These are phyloP conservation scores for Indri indri DNA, from an alignment of 2,113 vertebrate species.

Conservation along the genomic window DNA sequence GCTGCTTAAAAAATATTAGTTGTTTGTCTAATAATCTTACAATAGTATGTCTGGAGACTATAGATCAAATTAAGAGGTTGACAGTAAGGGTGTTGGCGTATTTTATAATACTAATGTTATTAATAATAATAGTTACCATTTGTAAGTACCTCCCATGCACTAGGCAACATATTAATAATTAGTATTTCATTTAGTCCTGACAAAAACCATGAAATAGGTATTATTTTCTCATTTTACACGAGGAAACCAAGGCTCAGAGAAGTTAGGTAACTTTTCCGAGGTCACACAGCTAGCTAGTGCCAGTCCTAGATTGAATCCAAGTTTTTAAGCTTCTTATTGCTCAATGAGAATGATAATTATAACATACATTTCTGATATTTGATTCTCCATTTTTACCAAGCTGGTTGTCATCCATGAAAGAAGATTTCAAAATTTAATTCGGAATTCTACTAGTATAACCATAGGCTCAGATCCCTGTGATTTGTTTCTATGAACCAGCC, in stretches of 20 bases:
- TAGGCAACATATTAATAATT: neutral
- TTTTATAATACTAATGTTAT: neutral
- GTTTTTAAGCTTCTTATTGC: neutral
- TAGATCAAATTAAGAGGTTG: neutral
- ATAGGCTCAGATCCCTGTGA: neutral
- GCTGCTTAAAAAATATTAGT: slow-evolving; percentile 34
- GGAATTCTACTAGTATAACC: neutral
- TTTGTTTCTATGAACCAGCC: neutral
- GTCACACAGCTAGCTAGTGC: neutral
- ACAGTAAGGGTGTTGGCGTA: neutral
- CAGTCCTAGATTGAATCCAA: neutral
- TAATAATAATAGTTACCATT: neutral
- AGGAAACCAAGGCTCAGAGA: neutral
- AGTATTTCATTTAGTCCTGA: neutral
- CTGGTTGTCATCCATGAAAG: neutral
- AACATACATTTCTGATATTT: neutral
- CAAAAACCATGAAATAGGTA: neutral
- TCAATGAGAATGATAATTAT: neutral
- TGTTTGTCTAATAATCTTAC: neutral
- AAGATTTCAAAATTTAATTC: slow-evolving; percentile 33
- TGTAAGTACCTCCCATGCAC: neutral
- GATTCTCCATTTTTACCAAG: neutral
- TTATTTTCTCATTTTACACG: neutral
- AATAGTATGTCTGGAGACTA: neutral
- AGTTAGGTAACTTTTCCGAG: neutral